Conservation (phyloP, 64 coral and sea anemone species). For the Montipora efflorescens region DNA sequence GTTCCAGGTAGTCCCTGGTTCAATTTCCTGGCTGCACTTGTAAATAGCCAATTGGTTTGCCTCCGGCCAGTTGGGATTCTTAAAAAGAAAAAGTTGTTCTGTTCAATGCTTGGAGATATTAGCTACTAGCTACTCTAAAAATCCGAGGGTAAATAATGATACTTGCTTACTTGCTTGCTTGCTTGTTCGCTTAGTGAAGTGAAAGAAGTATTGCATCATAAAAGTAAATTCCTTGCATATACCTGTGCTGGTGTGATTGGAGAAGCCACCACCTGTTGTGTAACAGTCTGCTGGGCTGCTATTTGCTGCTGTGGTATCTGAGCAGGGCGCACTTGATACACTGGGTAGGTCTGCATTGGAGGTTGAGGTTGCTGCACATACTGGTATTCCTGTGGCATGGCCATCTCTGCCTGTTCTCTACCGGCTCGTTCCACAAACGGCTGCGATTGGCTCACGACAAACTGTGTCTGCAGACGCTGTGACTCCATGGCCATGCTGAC, state of each 20-base stretch:
- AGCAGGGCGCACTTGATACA: constrained; percentile 62
- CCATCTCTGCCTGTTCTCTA: constrained; percentile 36
- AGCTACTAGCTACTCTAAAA: too few relatives aligned
- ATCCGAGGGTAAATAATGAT: too few relatives aligned
- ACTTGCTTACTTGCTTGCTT: too few relatives aligned
- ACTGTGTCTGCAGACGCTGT: constrained; percentile 52
- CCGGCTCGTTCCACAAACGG: constrained; percentile 17
- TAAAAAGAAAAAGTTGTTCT: too few relatives aligned
- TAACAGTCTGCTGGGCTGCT: constrained; percentile 18
- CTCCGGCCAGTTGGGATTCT: too few relatives aligned
- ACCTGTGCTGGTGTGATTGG: constrained; percentile 51
- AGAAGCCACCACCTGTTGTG: constrained; percentile 51
- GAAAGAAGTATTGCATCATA: too few relatives aligned
- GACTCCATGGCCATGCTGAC: constrained; percentile 43
- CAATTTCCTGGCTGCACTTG: too few relatives aligned
- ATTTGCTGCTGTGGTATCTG: constrained; percentile 34
- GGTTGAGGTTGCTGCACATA: constrained; percentile 63
- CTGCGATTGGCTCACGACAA: constrained; percentile 53
- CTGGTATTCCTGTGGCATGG: constrained; percentile 60
- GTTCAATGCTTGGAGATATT: too few relatives aligned
- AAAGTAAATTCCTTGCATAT: not conserved
- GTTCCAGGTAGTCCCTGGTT: too few relatives aligned
- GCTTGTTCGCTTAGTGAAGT: too few relatives aligned
- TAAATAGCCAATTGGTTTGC: too few relatives aligned
- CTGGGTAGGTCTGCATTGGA: constrained; percentile 57